A percentile compares a stretch with the other conserved stretches of the same genome.
Conservation (phyloP, 2,888 invertebrate species). For the Diabrotica balteata region DNA sequence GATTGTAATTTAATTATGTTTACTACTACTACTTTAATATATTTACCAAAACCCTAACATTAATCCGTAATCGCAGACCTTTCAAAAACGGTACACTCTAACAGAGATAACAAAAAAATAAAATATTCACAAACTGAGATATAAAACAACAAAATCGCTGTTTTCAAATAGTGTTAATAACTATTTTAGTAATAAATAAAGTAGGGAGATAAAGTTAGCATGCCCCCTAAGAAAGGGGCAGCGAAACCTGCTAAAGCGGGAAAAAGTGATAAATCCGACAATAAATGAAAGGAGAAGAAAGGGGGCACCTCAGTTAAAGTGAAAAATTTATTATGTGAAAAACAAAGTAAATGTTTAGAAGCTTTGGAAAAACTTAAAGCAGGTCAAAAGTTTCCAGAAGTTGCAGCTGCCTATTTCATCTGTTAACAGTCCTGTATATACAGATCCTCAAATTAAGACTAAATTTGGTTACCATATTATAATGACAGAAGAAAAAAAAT, state of each 20-base stretch:
- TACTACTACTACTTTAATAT: too few species aligned
- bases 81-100: too few species aligned
- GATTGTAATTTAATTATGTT: too few species aligned
- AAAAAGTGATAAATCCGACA: constrained; percentile 59
- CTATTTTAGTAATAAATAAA: too few species aligned
- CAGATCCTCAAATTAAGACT: constrained; percentile 98
- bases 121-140: too few species aligned
- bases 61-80: too few species aligned
- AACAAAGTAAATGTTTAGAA: constrained; percentile 95
- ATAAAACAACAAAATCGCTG: too few species aligned
- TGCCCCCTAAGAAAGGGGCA: constrained; percentile 79
- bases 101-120: too few species aligned
- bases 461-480: constrained; percentile 99
- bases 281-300: constrained; percentile 73
- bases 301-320: constrained; percentile 87
- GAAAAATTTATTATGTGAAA: constrained; percentile 97
- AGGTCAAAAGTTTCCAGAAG: constrained; percentile 96
- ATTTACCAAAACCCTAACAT: too few species aligned
- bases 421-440: constrained; percentile 88
- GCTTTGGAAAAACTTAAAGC: constrained; percentile 96
- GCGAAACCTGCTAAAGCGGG: constrained; percentile 66
- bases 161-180: too few species aligned
- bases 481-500: constrained; percentile 98
- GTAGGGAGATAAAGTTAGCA: constrained; percentile 53
- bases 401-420: constrained; percentile 90